These are phyloP conservation scores for Sarcophaga rosellei DNA, from an alignment of 2,888 invertebrate species.

Conservation along the genomic window DNA sequence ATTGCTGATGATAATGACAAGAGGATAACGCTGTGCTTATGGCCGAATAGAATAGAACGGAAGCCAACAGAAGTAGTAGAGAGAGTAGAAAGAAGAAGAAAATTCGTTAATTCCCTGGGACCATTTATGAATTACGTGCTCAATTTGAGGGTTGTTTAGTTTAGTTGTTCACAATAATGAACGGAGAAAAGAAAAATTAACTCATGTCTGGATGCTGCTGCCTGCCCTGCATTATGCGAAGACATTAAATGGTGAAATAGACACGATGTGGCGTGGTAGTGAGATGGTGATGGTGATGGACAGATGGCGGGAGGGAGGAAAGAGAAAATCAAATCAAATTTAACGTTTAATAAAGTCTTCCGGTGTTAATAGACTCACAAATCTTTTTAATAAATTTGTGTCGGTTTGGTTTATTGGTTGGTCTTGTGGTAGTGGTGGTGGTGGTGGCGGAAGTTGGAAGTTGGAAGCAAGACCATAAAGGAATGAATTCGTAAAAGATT, in stretches of 20 bases:
- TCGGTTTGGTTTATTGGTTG: slow-evolving; percentile 27
- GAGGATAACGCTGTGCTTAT: background rate
- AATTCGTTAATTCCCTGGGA: slow-evolving; percentile 50
- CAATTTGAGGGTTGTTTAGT: slow-evolving; percentile 63
- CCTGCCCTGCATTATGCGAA: background rate
- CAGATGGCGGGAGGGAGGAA: background rate
- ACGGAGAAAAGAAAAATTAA: slow-evolving; percentile 41
- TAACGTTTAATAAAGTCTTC: slow-evolving; percentile 64
- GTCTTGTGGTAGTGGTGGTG: background rate
- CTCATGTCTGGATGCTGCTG: slow-evolving; percentile 9
- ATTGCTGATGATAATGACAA: slow-evolving; percentile 14
- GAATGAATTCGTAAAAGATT: too few relatives aligned
- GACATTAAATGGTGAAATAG: background rate
- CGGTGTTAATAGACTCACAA: slow-evolving; percentile 63
- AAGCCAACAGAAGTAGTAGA: slow-evolving; percentile 38
- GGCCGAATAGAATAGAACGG: slow-evolving; percentile 24
- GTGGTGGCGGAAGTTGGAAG: background rate
- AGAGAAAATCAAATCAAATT: slow-evolving; percentile 56
- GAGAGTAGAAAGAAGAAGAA: background rate
- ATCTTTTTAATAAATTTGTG: slow-evolving; percentile 49
- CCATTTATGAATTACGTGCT: slow-evolving; percentile 51
- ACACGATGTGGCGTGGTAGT: background rate
- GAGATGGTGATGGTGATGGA: too few relatives aligned
- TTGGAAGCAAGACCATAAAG: background rate
- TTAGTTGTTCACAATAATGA: slow-evolving; percentile 54